Evolutionary conservation across 2,113 vertebrate genomes (phyloP).

Genomic region (Apeltes quadracus): DNA sequence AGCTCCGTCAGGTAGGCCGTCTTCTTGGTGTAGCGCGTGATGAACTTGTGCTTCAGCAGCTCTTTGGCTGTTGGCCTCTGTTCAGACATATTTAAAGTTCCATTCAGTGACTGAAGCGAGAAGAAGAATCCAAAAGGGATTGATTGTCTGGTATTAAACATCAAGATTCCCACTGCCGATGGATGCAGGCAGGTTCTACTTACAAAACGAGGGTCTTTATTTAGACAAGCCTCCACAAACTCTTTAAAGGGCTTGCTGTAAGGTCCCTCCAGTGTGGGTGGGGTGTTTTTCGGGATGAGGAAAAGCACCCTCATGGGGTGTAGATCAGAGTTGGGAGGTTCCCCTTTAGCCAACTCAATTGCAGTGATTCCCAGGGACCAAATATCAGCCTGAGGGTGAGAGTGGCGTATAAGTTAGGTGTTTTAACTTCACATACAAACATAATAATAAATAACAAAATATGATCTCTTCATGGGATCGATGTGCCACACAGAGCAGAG

Average conservation of each 20-base stretch:
- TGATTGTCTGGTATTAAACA: not conserved
- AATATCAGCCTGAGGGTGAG: conserved; percentile 88
- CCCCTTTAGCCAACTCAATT: conserved; percentile 96
- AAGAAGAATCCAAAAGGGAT: not conserved
- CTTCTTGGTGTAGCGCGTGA: conserved; percentile 98
- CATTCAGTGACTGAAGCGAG: not conserved
- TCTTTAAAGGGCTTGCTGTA: conserved; percentile 99
- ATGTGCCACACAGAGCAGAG: not conserved
- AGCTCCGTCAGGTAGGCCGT: conserved; percentile 96
- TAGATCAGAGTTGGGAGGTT: conserved; percentile 96
- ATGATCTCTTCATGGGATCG: not conserved
- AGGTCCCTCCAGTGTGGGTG: conserved; percentile 93
- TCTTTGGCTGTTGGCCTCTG: conserved; percentile 97
- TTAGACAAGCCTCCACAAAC: conserved; percentile 97
- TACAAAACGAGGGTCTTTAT: conserved; percentile 97
- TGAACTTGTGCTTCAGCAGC: conserved; percentile 97
- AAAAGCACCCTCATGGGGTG: conserved; percentile 99
- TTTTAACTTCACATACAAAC: conserved; percentile 4
- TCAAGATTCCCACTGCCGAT: not conserved
- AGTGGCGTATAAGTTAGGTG: not conserved
- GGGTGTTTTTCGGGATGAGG: conserved; percentile 97
- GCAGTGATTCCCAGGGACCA: conserved; percentile 99
- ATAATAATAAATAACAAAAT: not conserved
- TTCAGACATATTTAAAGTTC: not conserved
- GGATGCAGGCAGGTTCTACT: conserved; percentile 71